Evolutionary conservation across 2,888 invertebrate species (phyloP).

Genomic region (Xestia rhomboidea): DNA sequence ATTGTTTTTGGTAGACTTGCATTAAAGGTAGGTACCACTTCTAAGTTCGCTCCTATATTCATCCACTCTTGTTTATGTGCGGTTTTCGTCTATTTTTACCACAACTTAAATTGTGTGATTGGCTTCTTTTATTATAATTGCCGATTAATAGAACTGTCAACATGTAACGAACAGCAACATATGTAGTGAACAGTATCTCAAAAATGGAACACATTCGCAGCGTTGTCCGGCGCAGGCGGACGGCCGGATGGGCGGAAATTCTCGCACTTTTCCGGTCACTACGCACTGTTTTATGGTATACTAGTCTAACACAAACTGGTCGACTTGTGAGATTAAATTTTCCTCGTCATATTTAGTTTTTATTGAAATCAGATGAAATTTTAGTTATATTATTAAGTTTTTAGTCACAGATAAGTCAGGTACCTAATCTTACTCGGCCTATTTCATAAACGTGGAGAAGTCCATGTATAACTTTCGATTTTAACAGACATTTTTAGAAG

Average conservation of each 20-base stretch:
- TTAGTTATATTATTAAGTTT: not conserved
- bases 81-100: not conserved
- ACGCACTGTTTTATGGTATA: slow-evolving; percentile 42
- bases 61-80: not conserved
- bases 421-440: too few species aligned
- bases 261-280: slow-evolving; percentile 56
- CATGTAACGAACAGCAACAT: not conserved
- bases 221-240: slow-evolving; percentile 17
- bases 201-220: slow-evolving; percentile 51
- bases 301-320: slow-evolving; percentile 27
- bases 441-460: not conserved
- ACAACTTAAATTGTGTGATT: not conserved
- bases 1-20: not conserved
- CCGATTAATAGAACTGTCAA: not conserved
- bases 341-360: not conserved
- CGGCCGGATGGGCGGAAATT: slow-evolving; percentile 44
- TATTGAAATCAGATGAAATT: too few species aligned
- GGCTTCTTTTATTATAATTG: not conserved
- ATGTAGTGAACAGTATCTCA: slow-evolving; percentile 19
- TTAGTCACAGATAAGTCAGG: too few species aligned
- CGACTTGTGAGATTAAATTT: not conserved
- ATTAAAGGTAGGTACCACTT: too few species aligned
- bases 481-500: not conserved
- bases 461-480: not conserved
- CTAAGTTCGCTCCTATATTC: too few species aligned